These are phyloP conservation scores for Cervus canadensis DNA, from an alignment of 2,113 vertebrate genomes.

Conservation along the genomic window DNA sequence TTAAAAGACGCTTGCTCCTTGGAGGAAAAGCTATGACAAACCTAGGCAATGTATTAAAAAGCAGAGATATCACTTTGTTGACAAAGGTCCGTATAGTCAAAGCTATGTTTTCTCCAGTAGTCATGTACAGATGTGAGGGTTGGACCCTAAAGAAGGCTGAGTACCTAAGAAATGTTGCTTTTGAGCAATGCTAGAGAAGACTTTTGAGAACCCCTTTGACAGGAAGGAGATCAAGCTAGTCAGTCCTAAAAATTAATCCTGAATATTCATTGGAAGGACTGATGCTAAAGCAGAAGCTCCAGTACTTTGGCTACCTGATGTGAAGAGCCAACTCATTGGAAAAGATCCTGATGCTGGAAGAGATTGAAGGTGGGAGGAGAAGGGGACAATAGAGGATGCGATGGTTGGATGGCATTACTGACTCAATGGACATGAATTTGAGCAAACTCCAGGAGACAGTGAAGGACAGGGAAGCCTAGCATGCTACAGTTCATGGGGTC, in stretches of 20 bases:
- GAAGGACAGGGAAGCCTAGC: background rate
- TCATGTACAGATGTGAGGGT: background rate
- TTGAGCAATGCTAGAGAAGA: background rate
- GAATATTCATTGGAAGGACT: background rate
- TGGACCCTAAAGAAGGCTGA: background rate
- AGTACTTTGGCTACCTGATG: background rate
- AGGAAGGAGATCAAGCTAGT: background rate
- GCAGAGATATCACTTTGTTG: background rate
- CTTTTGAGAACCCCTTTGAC: background rate
- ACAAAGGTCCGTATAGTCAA: background rate
- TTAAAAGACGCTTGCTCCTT: background rate
- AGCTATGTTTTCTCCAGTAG: background rate
- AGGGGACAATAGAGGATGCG: background rate
- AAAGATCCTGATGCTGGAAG: background rate
- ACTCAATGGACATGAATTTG: background rate
- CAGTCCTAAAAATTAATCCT: background rate
- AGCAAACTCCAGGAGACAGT: background rate
- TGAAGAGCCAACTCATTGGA: background rate
- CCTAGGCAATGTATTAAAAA: background rate
- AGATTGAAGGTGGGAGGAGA: background rate
- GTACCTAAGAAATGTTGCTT: background rate
- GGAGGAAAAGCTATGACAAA: background rate
- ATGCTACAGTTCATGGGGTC: background rate
- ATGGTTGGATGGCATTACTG: background rate
- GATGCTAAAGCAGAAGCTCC: background rate